These are phyloP conservation scores for Melanargia galathea DNA, from an alignment of 2,888 invertebrate species.

Conservation along the genomic window DNA sequence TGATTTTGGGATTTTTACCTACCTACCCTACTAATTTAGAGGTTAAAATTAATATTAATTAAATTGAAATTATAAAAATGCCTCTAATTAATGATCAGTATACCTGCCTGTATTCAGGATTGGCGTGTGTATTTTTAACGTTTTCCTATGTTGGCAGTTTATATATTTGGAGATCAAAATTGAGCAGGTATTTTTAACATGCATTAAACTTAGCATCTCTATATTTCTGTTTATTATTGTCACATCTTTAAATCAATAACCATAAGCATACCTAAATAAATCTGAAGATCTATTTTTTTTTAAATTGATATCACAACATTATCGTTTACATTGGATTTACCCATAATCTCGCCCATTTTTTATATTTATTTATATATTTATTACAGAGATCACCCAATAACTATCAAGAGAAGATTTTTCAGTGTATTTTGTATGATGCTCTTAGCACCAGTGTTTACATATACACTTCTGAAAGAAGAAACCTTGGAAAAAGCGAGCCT, in stretches of 20 bases:
- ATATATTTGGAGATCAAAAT: slow-evolving; percentile 91
- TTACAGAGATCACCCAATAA: slow-evolving; percentile 93
- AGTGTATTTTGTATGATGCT: slow-evolving; percentile 92
- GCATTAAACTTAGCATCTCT: neutral
- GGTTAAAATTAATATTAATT: no score
- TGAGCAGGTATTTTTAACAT: slow-evolving; percentile 82
- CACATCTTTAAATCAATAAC: no score
- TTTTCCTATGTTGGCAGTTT: slow-evolving; percentile 92
- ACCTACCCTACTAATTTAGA: no score
- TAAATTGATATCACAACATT: no score
- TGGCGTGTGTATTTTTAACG: slow-evolving; percentile 89
- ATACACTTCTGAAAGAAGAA: slow-evolving; percentile 85
- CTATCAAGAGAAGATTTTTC: slow-evolving; percentile 92
- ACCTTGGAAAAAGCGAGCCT: slow-evolving; percentile 84
- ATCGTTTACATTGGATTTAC: no score
- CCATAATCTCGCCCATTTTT: no score
- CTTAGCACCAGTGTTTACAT: slow-evolving; percentile 89
- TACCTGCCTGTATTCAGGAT: slow-evolving; percentile 83
- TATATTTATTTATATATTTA: neutral
- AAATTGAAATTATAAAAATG: slow-evolving; percentile 35
- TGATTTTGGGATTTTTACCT: no score
- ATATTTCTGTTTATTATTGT: neutral
- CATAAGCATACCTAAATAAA: no score
- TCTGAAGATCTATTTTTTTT: no score
- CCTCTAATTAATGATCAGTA: slow-evolving; percentile 50